Conservation (phyloP, 2,888 invertebrate genomes). For the Scelioninae gen. 2 region DNA sequence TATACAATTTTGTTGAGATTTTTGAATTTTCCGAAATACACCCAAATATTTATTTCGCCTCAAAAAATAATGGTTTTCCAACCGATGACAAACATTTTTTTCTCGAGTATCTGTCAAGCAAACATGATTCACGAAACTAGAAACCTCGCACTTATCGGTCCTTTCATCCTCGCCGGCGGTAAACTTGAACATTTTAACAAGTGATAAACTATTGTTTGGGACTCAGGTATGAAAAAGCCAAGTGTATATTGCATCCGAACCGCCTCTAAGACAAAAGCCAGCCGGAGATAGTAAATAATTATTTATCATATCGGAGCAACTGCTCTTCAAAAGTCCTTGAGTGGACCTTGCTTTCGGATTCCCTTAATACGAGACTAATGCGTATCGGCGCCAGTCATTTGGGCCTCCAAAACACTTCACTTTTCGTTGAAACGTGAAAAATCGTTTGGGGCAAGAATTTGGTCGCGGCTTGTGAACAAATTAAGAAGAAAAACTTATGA, state of each 20-base stretch:
- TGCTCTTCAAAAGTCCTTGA: slow-evolving; percentile 19
- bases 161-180: slow-evolving; percentile 4
- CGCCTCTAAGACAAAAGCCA: slow-evolving; percentile 33
- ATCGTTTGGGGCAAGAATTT: slow-evolving; percentile 1
- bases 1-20: neutral
- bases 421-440: slow-evolving; percentile 13
- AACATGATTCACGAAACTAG: neutral
- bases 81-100: slow-evolving; percentile 20
- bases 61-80: slow-evolving; percentile 9
- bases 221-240: slow-evolving; percentile 14
- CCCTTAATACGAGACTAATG: slow-evolving; percentile 31
- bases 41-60: slow-evolving; percentile 19
- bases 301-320: neutral
- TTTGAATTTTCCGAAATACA: slow-evolving; percentile 3
- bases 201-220: slow-evolving; percentile 4
- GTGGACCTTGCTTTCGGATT: neutral
- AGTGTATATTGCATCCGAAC: neutral
- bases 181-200: slow-evolving; percentile 12
- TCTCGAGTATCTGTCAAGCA: neutral
- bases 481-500: slow-evolving; percentile 2
- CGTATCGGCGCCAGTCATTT: slow-evolving; percentile 38
- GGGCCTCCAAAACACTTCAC: slow-evolving; percentile 21
- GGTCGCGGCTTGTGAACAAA: slow-evolving; percentile 6
- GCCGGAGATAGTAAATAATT: no score
- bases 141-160: slow-evolving; percentile 14